Percentiles rank a stretch among this genome's conserved stretches.
phyloP scores from a whole-genome alignment of 2,888 invertebrate species.

The Meloe dianella region DNA sequence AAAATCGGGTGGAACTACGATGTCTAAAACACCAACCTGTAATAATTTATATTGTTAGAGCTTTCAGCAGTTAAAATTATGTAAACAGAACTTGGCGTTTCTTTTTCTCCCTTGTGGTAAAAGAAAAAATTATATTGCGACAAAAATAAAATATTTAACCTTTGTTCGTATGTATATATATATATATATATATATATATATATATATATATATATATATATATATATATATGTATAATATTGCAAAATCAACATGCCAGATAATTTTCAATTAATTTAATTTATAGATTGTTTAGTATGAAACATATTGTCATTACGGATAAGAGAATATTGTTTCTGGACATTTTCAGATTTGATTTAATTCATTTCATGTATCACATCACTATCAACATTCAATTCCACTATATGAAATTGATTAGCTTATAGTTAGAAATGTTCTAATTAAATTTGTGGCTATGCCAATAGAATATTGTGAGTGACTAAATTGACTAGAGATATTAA shows the following conservation, averaged over 20 bases:
- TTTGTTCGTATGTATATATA: neutral
- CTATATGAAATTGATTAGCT: constrained; percentile 7
- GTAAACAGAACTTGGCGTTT: constrained; percentile 21
- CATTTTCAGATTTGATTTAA: constrained; percentile 8
- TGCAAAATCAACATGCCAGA: neutral
- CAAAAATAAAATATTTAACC: neutral
- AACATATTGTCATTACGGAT: neutral
- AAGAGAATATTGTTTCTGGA: constrained; percentile 1
- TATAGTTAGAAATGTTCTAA: neutral
- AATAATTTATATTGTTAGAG: constrained; percentile 43
- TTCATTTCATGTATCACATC: constrained; percentile 6
- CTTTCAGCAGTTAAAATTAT: constrained; percentile 25
- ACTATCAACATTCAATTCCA: neutral
- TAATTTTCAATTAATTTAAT: neutral
- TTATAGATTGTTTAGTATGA: neutral
- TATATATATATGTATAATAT: neutral
- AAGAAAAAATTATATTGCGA: neutral
- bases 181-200: neutral
- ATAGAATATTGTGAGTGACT: neutral
- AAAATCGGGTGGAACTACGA: constrained; percentile 92
- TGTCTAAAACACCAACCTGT: constrained; percentile 83
- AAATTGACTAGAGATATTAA: neutral
- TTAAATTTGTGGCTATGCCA: neutral
- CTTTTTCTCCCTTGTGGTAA: neutral
- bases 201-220: neutral